phyloP scores from a whole-genome alignment of 2,797 vertebrate species.

The Arnoldichthys spilopterus region DNA sequence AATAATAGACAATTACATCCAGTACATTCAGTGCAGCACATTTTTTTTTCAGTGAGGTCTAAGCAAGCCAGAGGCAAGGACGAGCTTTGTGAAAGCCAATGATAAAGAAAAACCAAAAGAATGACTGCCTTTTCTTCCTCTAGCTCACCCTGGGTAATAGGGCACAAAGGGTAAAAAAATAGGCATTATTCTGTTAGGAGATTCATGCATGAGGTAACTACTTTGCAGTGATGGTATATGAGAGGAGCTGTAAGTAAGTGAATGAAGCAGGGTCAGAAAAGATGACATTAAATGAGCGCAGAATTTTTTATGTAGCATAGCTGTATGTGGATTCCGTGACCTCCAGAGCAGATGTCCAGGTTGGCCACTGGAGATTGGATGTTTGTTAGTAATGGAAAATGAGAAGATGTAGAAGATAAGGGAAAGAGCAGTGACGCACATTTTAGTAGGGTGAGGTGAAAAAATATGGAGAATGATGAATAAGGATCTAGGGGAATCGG shows the following conservation, averaged over 20 bases:
- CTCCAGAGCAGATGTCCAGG: conserved; percentile 30
- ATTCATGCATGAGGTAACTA: background rate
- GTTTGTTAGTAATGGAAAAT: conserved; percentile 46
- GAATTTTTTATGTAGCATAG: background rate
- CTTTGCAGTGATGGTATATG: background rate
- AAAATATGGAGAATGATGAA: conserved; percentile 18
- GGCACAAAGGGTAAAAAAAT: background rate
- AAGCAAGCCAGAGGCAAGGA: background rate
- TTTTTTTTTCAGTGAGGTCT: background rate
- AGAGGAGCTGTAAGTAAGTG: too few relatives aligned
- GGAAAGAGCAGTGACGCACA: conserved; percentile 24
- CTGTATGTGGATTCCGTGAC: background rate
- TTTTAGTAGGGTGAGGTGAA: conserved; percentile 3
- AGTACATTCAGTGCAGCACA: background rate
- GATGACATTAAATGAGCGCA: background rate
- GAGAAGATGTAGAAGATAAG: conserved; percentile 27
- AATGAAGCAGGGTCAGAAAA: background rate
- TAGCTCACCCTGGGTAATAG: background rate
- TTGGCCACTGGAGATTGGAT: conserved; percentile 20
- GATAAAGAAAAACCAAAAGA: background rate
- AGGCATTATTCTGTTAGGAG: background rate
- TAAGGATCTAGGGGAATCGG: background rate
- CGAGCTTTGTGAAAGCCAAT: background rate
- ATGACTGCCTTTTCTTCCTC: background rate
- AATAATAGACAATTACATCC: too few relatives aligned